Evolutionary conservation across 2,888 invertebrate species (phyloP), one percentile per base, ranked within the genome.

Genomic region (Crepidodera aurea): DNA sequence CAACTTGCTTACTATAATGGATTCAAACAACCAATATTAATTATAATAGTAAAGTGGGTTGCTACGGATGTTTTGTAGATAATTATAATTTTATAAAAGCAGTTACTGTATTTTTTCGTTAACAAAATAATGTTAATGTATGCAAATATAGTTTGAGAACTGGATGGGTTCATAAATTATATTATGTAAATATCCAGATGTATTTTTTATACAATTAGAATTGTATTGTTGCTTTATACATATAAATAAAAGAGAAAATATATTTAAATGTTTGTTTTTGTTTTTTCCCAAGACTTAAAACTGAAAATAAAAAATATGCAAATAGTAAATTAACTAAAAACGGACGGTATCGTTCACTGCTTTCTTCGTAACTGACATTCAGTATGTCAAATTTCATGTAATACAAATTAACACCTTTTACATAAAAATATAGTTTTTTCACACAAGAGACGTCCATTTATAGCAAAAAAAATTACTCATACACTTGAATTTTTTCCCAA

Each of bases 21-120:
- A 15, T 15, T 39, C 16, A 22, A 22, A 22, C 2, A 22, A 6
- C 22, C 22, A 22, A 22, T 22, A 22, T 22, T 6, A 22, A 22
- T 22, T 22, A 22, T 22, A 22, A 22, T 29, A 29, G 29, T 29
- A 29, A 22, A 42, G 42, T 18, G 42, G 18, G 13, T 13, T 42
- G 15, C 12, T 42, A 19, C 13, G 18, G 16, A 10, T 42, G 42
- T 42, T 42, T 42, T 42, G 42, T 42, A 42, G 42, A 42, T 42
- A 42, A 16, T 42, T 42, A 19, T 42, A 42, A 42, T 42, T 42
- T 42, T 42, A 42, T 42, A 42, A n/a, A 39, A n/a, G n/a, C 39
- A 12, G 39, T 39, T 39, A 16, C 39, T 42, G n/a, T 42, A 10
- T 42, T 42, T 42, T 16, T 13, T 42, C 29, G 29, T 29, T 29